Percentiles rank a stretch among this genome's conserved stretches.
phyloP scores from a whole-genome alignment of 2,888 invertebrate genomes.

The Brassicogethes aeneus region DNA sequence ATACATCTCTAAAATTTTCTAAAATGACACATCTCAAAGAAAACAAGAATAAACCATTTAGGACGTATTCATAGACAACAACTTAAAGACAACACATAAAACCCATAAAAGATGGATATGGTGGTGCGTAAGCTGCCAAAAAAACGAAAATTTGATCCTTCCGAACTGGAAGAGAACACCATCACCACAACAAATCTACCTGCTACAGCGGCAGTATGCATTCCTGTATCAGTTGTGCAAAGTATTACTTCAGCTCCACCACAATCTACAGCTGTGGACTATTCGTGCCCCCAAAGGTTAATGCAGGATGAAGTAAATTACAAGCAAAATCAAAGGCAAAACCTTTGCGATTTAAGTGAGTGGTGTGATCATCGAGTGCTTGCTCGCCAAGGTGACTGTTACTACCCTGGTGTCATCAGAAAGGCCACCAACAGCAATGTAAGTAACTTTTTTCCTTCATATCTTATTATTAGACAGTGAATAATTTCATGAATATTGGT shows the following conservation, averaged over 20 bases:
- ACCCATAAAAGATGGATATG: slow-evolving; percentile 34
- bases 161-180: slow-evolving; percentile 58
- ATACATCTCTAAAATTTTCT: slow-evolving; percentile 6
- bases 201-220: slow-evolving; percentile 29
- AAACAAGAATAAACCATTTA: slow-evolving; percentile 18
- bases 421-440: slow-evolving; percentile 57
- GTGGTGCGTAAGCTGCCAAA: slow-evolving; percentile 80
- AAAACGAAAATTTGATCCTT: slow-evolving; percentile 80
- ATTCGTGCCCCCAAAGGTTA: slow-evolving; percentile 29
- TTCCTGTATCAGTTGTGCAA: slow-evolving; percentile 37
- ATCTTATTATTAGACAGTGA: not conserved
- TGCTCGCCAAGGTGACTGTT: slow-evolving; percentile 73
- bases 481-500: too few relatives aligned
- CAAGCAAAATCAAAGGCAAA: slow-evolving; percentile 22
- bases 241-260: slow-evolving; percentile 32
- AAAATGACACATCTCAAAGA: slow-evolving; percentile 7
- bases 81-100: too few relatives aligned
- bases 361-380: slow-evolving; percentile 91
- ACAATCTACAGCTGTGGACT: slow-evolving; percentile 37
- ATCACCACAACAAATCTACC: slow-evolving; percentile 15
- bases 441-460: slow-evolving; percentile 21
- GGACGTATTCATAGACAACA: slow-evolving; percentile 24
- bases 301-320: slow-evolving; percentile 25
- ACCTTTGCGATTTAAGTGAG: slow-evolving; percentile 70
- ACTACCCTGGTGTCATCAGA: slow-evolving; percentile 82